Evolutionary conservation across 2,113 vertebrate genomes (phyloP), one percentile per base, ranked within the genome.

Genomic region (Lamprotornis superbus): DNA sequence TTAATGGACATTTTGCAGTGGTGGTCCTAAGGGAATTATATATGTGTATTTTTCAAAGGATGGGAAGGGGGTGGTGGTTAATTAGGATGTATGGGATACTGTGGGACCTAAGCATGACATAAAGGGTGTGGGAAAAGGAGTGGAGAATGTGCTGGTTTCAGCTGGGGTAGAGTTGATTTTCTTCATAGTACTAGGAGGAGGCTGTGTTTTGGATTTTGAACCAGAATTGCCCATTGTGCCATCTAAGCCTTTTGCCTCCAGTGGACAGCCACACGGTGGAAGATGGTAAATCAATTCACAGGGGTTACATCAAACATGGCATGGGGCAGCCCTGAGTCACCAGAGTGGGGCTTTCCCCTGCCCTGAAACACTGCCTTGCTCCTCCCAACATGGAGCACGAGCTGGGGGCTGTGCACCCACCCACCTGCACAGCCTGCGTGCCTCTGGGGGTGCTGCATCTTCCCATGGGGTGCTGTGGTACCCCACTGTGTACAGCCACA

Each of bases 201-300:
- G 10, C 40, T 56, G 3, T 20, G 8, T 56, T 70, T 56, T 37
- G 35, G 50, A 37, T 74, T 59, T 59, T 44, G 35, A 53, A 46
- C 30, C 40, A 52, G 30, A 47, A 31, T 30, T 47, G 9, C 28
- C 61, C 12, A 4, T 30, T 1, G 2, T 18, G 7, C 25, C 82
- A 18, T 28, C 42, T 30, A 63, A 61, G 28, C 19, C 71, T 67
- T 77, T 59, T 76, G 33, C 31, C 47, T 70, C 39, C 42, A 53
- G 37, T 1, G 0, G 53, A 24, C 35, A 75, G 52, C 8, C 14
- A 14, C 0, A 0, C 0, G 0, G n/a, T 24, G 22, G 22, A n/a
- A 50, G 6, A 71, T 7, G 28, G 50, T 27, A 63, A 86, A 59
- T 2, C 24, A 55, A 16, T 49, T 39, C n/a, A 18, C 12, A 4